phyloP scores from a whole-genome alignment of 1,140 invertebrate genomes.

The Pseudomyrmex cubaensis region DNA sequence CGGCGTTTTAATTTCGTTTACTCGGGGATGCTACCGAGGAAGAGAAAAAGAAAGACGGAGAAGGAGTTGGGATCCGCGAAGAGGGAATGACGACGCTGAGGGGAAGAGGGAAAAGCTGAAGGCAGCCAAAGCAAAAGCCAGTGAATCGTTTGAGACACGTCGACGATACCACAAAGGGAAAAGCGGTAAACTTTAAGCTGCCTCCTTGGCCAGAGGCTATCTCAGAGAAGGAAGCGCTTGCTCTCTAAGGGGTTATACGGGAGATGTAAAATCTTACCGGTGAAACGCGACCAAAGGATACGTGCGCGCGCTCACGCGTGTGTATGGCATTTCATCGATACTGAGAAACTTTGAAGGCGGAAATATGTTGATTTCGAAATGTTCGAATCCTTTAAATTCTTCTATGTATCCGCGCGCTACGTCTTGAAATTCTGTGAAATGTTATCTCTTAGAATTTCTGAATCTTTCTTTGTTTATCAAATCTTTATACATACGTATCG shows the following conservation, averaged over 20 bases:
- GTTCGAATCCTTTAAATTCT: slow-evolving; percentile 5
- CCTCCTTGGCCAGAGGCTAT: slow-evolving; percentile 72
- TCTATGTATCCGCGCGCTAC: background rate
- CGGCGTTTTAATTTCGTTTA: slow-evolving; percentile 83
- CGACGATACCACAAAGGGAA: slow-evolving; percentile 73
- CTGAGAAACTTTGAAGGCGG: background rate
- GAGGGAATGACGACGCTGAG: background rate
- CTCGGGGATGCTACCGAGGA: slow-evolving; percentile 43
- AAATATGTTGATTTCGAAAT: slow-evolving; percentile 33
- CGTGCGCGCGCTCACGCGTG: background rate
- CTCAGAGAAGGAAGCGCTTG: slow-evolving; percentile 43
- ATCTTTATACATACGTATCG: background rate
- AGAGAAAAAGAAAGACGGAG: background rate
- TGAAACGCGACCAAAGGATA: slow-evolving; percentile 12
- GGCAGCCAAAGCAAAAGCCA: slow-evolving; percentile 44
- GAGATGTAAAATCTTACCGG: slow-evolving; percentile 55
- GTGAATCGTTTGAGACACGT: slow-evolving; percentile 69
- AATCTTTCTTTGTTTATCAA: background rate
- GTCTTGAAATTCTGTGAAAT: background rate
- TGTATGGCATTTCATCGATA: background rate
- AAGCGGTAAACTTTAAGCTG: slow-evolving; percentile 76
- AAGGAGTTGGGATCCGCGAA: background rate
- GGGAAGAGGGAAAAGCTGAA: background rate
- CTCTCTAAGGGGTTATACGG: slow-evolving; percentile 5
- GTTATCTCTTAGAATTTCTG: background rate